Conservation (phyloP, 2,113 vertebrate genomes). For the Psilopogon haemacephalus region DNA sequence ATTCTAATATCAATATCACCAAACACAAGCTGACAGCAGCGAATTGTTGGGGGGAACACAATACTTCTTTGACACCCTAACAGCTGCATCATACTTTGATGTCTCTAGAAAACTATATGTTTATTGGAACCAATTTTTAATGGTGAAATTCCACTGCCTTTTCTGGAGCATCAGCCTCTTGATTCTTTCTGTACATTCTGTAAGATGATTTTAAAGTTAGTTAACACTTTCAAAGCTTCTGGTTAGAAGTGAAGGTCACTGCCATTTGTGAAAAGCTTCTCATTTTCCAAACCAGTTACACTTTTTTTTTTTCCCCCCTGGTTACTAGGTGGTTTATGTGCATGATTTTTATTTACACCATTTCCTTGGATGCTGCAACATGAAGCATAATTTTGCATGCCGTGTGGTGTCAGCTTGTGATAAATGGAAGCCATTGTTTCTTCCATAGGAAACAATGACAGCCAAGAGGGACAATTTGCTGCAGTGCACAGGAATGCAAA, state of each 20-base stretch:
- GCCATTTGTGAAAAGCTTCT: neutral
- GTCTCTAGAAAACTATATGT: neutral
- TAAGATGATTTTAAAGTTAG: neutral
- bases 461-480: constrained; percentile 55
- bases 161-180: neutral
- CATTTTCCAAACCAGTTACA: neutral
- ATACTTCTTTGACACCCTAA: constrained; percentile 8
- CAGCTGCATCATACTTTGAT: constrained; percentile 49
- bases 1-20: constrained; percentile 3
- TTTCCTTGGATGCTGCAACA: neutral
- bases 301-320: neutral
- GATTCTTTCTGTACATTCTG: neutral
- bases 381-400: neutral
- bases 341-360: neutral
- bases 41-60: constrained; percentile 23
- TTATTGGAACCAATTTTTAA: neutral
- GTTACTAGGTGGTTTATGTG: neutral
- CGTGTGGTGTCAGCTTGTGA: constrained; percentile 31
- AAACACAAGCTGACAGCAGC: constrained; percentile 54
- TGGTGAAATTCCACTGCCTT: neutral
- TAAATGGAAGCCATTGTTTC: constrained; percentile 53
- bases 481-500: constrained; percentile 44
- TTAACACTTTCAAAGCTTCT: neutral
- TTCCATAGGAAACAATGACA: constrained; percentile 58
- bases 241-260: neutral